phyloP scores from a whole-genome alignment of 2,113 vertebrate genomes.

The Cathartes aura region DNA sequence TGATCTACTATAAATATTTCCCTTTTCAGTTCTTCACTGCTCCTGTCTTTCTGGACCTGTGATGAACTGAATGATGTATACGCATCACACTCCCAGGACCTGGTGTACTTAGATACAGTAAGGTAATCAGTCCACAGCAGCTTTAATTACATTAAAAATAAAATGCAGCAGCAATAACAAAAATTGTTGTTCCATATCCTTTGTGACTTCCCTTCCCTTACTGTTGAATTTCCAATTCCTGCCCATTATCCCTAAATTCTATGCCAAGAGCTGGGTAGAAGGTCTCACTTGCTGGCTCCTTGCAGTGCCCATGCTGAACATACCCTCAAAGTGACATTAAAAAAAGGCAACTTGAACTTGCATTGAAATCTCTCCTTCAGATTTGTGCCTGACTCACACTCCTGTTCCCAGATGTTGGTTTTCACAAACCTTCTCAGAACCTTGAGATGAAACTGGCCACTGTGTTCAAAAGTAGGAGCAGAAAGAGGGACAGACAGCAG shows the following conservation, averaged over 20 bases:
- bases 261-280: neutral
- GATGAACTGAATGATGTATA: neutral
- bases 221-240: neutral
- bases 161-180: neutral
- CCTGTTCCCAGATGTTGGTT: neutral
- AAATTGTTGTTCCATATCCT: neutral
- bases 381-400: neutral
- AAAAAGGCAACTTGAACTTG: neutral
- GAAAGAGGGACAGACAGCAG: neutral
- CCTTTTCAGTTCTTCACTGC: neutral
- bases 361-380: neutral
- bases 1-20: neutral
- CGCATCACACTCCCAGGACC: neutral
- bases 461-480: neutral
- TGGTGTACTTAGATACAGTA: neutral
- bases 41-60: neutral
- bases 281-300: neutral
- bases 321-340: neutral
- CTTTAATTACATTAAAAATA: neutral
- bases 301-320: neutral
- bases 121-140: neutral
- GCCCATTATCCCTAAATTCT: neutral
- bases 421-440: neutral
- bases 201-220: neutral
- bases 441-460: neutral